Percentiles rank a stretch among this genome's conserved stretches.
These are phyloP conservation scores for Axinella damicornis DNA, from an alignment of 37 sponge, comb jelly and placozoan species.

Conservation along the genomic window DNA sequence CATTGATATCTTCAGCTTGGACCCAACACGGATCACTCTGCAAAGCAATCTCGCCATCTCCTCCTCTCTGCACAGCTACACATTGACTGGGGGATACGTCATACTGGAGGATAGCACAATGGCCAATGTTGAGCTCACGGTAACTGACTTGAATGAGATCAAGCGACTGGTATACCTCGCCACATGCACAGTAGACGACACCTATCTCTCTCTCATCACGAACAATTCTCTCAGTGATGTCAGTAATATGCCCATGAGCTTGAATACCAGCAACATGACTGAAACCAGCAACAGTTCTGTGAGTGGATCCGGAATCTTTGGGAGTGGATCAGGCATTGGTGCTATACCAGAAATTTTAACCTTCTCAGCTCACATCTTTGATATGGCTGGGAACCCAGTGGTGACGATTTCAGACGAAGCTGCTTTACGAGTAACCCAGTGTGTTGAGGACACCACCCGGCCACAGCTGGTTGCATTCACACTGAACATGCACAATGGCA, in stretches of 20 bases:
- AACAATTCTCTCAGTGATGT: background rate
- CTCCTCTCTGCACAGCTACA: constrained; percentile 19
- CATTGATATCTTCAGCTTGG: constrained; percentile 67
- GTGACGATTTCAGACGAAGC: constrained; percentile 18
- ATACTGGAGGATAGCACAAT: constrained; percentile 56
- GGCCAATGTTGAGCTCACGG: constrained; percentile 48
- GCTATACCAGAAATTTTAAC: background rate
- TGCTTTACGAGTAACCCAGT: constrained; percentile 45
- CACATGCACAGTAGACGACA: constrained; percentile 68
- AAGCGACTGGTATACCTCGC: constrained; percentile 78
- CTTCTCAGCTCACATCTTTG: constrained; percentile 56
- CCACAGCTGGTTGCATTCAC: constrained; percentile 74
- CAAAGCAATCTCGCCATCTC: constrained; percentile 52
- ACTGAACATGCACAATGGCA: constrained; percentile 76
- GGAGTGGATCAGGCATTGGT: constrained; percentile 12
- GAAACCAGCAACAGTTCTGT: background rate
- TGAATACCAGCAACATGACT: background rate
- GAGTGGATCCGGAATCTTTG: background rate
- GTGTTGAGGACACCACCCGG: constrained; percentile 70
- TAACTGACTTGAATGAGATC: constrained; percentile 82
- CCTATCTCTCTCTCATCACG: constrained; percentile 54
- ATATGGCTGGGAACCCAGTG: constrained; percentile 81
- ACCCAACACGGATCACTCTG: constrained; percentile 71
- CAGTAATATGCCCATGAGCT: background rate
- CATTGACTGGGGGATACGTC: constrained; percentile 68